Evolutionary conservation across 2,113 vertebrate genomes (phyloP).

Genomic region (Reinhardtius hippoglossoides): DNA sequence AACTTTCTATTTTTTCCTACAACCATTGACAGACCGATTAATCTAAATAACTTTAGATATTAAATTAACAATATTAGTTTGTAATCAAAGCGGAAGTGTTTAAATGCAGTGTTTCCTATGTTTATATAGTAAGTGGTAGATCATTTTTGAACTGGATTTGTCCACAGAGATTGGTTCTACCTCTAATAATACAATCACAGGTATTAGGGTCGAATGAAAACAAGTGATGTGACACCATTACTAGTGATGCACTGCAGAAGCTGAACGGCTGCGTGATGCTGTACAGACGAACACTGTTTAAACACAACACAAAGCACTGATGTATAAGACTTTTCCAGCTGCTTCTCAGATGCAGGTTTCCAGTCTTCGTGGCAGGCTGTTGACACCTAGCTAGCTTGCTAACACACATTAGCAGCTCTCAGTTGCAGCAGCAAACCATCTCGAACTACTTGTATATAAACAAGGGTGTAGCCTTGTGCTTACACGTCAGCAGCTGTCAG

Average conservation of each 20-base stretch:
- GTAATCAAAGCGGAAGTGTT: too few species aligned
- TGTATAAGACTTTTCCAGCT: too few species aligned
- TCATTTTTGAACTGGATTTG: too few species aligned
- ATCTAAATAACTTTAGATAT: too few species aligned
- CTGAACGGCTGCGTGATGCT: not conserved
- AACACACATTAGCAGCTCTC: not conserved
- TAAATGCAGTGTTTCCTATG: too few species aligned
- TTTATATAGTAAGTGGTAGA: too few species aligned
- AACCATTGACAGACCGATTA: too few species aligned
- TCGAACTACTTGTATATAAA: not conserved
- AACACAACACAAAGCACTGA: constrained; percentile 10
- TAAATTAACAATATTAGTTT: too few species aligned
- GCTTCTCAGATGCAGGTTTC: not conserved
- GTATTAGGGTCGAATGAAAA: too few species aligned
- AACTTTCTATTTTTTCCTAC: too few species aligned
- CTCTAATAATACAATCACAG: not conserved
- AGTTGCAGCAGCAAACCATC: not conserved
- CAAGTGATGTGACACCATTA: too few species aligned
- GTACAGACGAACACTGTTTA: not conserved
- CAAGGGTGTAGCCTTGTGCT: not conserved
- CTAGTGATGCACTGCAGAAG: too few species aligned
- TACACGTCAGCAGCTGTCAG: not conserved
- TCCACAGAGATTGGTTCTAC: not conserved
- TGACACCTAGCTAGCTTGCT: constrained; percentile 13
- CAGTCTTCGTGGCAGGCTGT: constrained; percentile 19